Evolutionary conservation across 1,140 invertebrate genomes (phyloP).

Genomic region (Papilio dardanus): DNA sequence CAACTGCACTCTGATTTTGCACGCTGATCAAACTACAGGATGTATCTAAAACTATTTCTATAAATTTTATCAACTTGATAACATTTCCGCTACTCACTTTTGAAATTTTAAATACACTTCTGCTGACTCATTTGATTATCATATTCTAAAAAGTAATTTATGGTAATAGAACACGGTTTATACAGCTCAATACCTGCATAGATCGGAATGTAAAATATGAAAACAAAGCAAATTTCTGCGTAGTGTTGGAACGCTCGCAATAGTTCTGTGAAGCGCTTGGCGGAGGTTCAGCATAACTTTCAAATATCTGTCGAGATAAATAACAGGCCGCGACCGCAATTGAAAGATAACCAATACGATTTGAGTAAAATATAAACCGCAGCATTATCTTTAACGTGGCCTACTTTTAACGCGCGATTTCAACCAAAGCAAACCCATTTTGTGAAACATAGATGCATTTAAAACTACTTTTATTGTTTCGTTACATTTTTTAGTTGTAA

Average conservation of each 20-base stretch:
- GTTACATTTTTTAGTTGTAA: no score
- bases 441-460: neutral
- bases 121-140: neutral
- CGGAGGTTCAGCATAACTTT: conserved; percentile 33
- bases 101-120: neutral
- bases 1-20: conserved; percentile 80
- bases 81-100: neutral
- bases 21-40: conserved; percentile 68
- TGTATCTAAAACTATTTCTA: conserved; percentile 44
- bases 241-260: conserved; percentile 8
- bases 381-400: conserved; percentile 13
- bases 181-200: neutral
- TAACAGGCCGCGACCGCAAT: conserved; percentile 23
- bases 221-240: conserved; percentile 15
- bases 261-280: conserved; percentile 27
- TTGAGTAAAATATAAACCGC: conserved; percentile 24
- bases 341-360: conserved; percentile 26
- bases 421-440: neutral
- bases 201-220: conserved; percentile 14
- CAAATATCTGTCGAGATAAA: conserved; percentile 31
- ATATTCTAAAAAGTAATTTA: neutral
- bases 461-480: neutral
- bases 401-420: conserved; percentile 7
- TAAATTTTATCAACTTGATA: neutral
- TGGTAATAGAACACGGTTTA: neutral